Conservation (phyloP, 1,140 invertebrate genomes). For the Bicyclus anynana region DNA sequence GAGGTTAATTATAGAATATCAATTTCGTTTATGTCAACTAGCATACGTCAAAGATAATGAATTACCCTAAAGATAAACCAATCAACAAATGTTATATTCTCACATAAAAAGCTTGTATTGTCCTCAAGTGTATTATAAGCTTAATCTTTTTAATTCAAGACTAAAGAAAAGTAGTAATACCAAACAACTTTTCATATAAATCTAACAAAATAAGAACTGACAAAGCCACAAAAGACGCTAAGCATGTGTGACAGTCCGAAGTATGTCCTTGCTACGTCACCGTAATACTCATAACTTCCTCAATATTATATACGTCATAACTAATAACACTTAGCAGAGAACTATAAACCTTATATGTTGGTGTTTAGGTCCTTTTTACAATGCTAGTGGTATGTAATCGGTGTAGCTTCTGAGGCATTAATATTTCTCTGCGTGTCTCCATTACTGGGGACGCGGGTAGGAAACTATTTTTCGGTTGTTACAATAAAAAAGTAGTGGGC, state of each 20-base stretch:
- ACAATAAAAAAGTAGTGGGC: conserved; percentile 26
- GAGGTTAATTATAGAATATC: too few relatives aligned
- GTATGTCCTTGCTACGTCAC: conserved; percentile 3
- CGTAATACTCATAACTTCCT: background rate
- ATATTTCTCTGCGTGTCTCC: conserved; percentile 19
- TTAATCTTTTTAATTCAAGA: background rate
- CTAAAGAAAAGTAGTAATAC: background rate
- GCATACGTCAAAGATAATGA: too few relatives aligned
- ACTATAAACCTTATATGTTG: background rate
- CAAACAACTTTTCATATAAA: background rate
- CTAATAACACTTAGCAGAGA: background rate
- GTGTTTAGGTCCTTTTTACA: background rate
- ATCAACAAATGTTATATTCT: too few relatives aligned
- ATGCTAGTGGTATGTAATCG: conserved; percentile 6
- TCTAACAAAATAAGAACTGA: conserved; percentile 1
- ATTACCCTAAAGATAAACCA: too few relatives aligned
- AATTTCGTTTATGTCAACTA: too few relatives aligned
- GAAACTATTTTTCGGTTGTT: conserved; percentile 26
- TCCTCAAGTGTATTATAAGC: background rate
- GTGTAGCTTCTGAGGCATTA: conserved; percentile 10
- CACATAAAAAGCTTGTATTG: too few relatives aligned
- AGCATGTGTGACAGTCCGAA: background rate
- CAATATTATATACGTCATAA: background rate
- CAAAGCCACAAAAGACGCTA: conserved; percentile 2
- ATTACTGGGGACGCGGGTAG: conserved; percentile 19